Evolutionary conservation across 2,797 vertebrate genomes (phyloP), one percentile per base, ranked within the genome.

Genomic region (Ptychadena robeensis): DNA sequence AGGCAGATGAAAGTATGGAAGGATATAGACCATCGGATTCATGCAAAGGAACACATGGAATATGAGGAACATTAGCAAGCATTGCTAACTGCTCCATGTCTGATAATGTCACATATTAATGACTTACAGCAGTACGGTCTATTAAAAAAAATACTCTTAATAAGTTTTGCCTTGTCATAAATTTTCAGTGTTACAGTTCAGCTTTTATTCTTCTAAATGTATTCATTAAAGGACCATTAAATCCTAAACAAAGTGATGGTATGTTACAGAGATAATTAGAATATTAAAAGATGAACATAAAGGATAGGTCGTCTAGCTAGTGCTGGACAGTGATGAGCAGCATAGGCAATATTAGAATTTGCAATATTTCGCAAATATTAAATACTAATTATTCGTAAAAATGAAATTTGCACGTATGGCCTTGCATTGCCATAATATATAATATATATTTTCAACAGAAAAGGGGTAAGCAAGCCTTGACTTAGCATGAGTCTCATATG

Each of bases 131-230:
- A 2, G 15, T 8, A 32, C 1, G n/a, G 35, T 53, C 66, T 35
- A 59, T 32, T 40, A 38, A 64, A 59, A 70, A 28, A 9, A 48
- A 76, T 22, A 66, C 44, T 72, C n/a, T 53, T 15, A 71, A 79
- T 65, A 73, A 38, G 59, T 48, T 14, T 25, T 48, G 44, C 11
- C 61, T 40, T 64, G 34, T 1, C 31, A 57, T 9, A 15, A 34
- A 32, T 65, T 83, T 37, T 25, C 57, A 9, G 37, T 79, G 14
- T 32, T 30, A 32, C 4, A 8, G 31, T 31, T 57, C 12, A 73
- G 22, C 27, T 37, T 65, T 67, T 59, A 83, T 83, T 67, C 40
- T 40, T 57, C 72, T 67, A 66, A 83, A 79, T 40, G 59, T 65
- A 61, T 79, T 83, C 59, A 79, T 79, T 79, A 72, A 66, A 48